phyloP scores from a whole-genome alignment of 2,888 invertebrate genomes.

The Orchesellides sinensis region DNA sequence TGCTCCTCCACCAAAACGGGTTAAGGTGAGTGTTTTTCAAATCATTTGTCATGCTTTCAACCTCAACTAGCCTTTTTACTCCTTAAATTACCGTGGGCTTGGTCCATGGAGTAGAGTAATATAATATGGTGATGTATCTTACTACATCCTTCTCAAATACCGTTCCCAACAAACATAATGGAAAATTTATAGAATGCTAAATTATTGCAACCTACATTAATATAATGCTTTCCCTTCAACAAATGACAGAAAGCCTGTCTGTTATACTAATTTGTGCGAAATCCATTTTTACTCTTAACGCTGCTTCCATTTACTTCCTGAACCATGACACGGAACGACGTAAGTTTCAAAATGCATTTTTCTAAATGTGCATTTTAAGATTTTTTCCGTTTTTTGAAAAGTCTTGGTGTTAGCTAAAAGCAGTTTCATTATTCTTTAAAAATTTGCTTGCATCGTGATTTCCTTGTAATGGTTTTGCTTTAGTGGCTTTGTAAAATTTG shows the following conservation, averaged over 20 bases:
- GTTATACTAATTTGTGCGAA: conserved; percentile 32
- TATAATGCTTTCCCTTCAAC: neutral
- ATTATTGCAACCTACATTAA: neutral
- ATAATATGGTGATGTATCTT: no score
- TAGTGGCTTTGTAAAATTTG: neutral
- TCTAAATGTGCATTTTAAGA: conserved; percentile 13
- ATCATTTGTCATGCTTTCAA: neutral
- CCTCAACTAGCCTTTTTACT: neutral
- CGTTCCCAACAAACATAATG: neutral
- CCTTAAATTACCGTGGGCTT: neutral
- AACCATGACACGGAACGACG: conserved; percentile 38
- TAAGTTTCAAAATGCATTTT: conserved; percentile 39
- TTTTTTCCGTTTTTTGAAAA: neutral
- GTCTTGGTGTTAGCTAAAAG: no score
- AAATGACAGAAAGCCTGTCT: neutral
- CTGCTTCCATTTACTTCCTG: conserved; percentile 48
- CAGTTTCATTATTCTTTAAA: no score
- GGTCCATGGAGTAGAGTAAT: no score
- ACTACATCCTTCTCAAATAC: conserved; percentile 1
- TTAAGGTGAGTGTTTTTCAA: conserved; percentile 75
- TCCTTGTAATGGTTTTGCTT: no score
- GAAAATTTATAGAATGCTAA: neutral
- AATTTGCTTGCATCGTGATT: no score
- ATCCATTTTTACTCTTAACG: conserved; percentile 34
- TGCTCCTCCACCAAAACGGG: conserved; percentile 72